Evolutionary conservation across 2,113 vertebrate species (phyloP), one percentile per base, ranked within the genome.

Genomic region (Passer montanus): DNA sequence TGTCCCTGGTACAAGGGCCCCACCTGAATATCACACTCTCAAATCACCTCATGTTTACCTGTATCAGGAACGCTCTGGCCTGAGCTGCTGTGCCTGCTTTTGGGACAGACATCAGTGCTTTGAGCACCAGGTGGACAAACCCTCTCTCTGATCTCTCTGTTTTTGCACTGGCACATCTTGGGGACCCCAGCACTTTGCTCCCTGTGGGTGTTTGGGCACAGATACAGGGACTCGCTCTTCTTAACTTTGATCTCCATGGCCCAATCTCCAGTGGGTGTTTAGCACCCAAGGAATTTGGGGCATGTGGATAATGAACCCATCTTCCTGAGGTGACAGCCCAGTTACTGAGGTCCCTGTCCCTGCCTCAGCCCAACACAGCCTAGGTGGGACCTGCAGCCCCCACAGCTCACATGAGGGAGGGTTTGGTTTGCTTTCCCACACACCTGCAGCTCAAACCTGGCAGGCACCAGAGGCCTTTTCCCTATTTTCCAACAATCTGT

Each of bases 1-100:
- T 37, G 23, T 87, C 26, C 33, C 24, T 3, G 2, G 26, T 28
- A 15, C 0, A 0, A 73, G 5, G 14, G n/a, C 8, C 7, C 8
- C 1, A 2, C 20, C 49, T 46, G 22, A 37, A 15, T 28, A 55
- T 77, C 64, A 47, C 33, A 6, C 18, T 43, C 23, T 33, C n/a
- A 74, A 28, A 60, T 66, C 41, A 33, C 16, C n/a, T 60, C 33
- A 3, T 10, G 13, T 46, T n/a, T 62, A 26, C 9, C 62, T 41
- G 9, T 31, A 13, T 46, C 58, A 60, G 26, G 31, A 67, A 9
- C n/a, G 18, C 9, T 60, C 37, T 19, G 8, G 30, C 39, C 49
- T 87, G 50, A 90, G 55, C 35, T 26, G 18, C 59, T 47, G 33
- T 52, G 41, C 27, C 50, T 11, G 10, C 3, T 81, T 91, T 44